Evolutionary conservation across 1,140 invertebrate species (phyloP), one percentile per base, ranked within the genome.

Genomic region (Pseudomyrmex sp.): DNA sequence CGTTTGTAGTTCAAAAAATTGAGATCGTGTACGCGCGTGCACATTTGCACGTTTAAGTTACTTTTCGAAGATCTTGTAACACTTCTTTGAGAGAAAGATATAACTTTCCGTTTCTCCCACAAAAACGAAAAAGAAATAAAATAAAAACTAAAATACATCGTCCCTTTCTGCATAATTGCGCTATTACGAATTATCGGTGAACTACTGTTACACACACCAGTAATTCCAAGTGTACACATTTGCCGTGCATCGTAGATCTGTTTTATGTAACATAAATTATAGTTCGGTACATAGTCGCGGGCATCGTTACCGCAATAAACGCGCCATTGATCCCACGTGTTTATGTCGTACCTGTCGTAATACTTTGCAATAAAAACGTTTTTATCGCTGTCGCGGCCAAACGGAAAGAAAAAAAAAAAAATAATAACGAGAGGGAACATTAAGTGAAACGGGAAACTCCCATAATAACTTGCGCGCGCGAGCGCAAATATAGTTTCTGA

Each of bases 261-360:
- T 48, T 80, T 80, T 80, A 80, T 70, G 66, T 68, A 66, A 61
- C 54, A 72, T 70, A 80, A 80, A 80, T 80, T 70, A 72, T 23
- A 18, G 44, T 61, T 70, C 35, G 35, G 5, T 46, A 7, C 23
- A 52, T 23, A 58, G 66, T 80, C 23, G 76, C 76, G 26, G 50
- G 20, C 35, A n/a, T 70, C 54, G 20, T 80, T 70, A 80, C 48
- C 70, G 46, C 59, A 80, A 70, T 80, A 59, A 15, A 80, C 76
- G 23, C 54, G 54, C 23, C 76, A 80, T 79, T 79, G 65, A 79
- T 80, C 56, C 54, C n/a, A 72, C 44, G 54, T 80, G 52, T 80
- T 79, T 80, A 72, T 80, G 44, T n/a, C 54, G 23, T 44, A 59
- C 46, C 35, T 80, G 66, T 80, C 44, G 76, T 70, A 80, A 80